These are phyloP conservation scores for Biston betularia DNA, from an alignment of 2,888 invertebrate species.

Conservation along the genomic window DNA sequence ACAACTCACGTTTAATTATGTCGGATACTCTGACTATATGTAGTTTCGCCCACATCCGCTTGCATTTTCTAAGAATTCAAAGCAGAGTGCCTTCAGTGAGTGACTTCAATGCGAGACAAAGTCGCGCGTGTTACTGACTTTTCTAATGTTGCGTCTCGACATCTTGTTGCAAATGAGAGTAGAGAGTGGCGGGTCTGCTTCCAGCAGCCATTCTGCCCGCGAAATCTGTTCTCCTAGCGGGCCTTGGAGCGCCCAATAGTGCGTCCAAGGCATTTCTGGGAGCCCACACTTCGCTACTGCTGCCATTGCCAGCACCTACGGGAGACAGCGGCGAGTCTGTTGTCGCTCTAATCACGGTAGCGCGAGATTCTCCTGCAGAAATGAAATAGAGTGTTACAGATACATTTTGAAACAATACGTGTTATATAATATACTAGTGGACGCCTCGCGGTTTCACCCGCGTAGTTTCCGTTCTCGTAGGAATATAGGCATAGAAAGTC, in stretches of 20 bases:
- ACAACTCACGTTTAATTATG: no score
- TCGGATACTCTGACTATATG: no score
- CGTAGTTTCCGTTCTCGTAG: no score
- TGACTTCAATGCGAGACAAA: no score
- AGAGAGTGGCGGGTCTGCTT: conserved; percentile 89
- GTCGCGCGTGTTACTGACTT: no score
- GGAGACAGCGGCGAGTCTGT: conserved; percentile 96
- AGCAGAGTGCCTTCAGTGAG: no score
- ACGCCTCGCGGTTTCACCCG: no score
- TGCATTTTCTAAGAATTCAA: no score
- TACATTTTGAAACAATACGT: not conserved
- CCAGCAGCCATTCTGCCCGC: conserved; percentile 89
- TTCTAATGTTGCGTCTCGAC: conserved; percentile 64
- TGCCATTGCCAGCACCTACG: conserved; percentile 83
- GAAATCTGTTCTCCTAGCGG: conserved; percentile 85
- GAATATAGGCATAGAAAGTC: no score
- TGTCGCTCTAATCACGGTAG: conserved; percentile 88
- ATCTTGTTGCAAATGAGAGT: conserved; percentile 88
- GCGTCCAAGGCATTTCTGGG: conserved; percentile 85
- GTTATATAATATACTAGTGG: no score
- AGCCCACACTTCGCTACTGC: conserved; percentile 70
- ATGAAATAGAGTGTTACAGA: not conserved
- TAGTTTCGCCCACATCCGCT: no score
- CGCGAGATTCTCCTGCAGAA: conserved; percentile 72
- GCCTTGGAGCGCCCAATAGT: conserved; percentile 82